Percentiles rank a stretch among this genome's conserved stretches.
Conservation (phyloP, 1,140 invertebrate genomes). For the Diabrotica virgifera region DNA sequence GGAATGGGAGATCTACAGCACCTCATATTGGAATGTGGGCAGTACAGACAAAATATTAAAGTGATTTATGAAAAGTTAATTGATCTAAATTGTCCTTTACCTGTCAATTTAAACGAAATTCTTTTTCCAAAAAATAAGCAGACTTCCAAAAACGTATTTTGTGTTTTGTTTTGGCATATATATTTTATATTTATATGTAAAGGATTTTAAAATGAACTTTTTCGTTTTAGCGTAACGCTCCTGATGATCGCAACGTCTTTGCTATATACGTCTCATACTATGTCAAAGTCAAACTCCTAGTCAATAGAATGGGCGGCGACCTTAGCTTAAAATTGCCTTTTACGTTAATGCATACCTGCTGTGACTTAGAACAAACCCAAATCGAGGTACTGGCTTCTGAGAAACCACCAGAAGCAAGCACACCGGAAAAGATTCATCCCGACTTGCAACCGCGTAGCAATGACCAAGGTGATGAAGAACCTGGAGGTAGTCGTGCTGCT, state of each 20-base stretch:
- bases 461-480: constrained; percentile 11
- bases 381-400: constrained; percentile 25
- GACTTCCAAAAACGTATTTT: too few relatives aligned
- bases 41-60: too few relatives aligned
- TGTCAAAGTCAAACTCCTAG: constrained; percentile 77
- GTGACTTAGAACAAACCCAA: constrained; percentile 43
- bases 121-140: too few relatives aligned
- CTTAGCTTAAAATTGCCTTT: constrained; percentile 79
- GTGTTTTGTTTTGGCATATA: too few relatives aligned
- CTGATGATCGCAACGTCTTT: constrained; percentile 78
- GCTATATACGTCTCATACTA: constrained; percentile 89
- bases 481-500: constrained; percentile 21
- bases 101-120: too few relatives aligned
- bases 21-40: too few relatives aligned
- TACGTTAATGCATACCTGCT: constrained; percentile 61
- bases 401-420: background rate
- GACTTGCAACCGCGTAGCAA: background rate
- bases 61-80: too few relatives aligned
- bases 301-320: constrained; percentile 76
- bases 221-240: constrained; percentile 30
- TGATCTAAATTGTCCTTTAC: too few relatives aligned
- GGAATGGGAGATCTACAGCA: too few relatives aligned
- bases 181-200: too few relatives aligned
- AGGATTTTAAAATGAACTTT: background rate
- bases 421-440: constrained; percentile 19